Percentiles rank a stretch among this genome's conserved stretches.
These are phyloP conservation scores for Drosophila jambulina DNA, from an alignment of 1,140 invertebrate species.

Conservation along the genomic window DNA sequence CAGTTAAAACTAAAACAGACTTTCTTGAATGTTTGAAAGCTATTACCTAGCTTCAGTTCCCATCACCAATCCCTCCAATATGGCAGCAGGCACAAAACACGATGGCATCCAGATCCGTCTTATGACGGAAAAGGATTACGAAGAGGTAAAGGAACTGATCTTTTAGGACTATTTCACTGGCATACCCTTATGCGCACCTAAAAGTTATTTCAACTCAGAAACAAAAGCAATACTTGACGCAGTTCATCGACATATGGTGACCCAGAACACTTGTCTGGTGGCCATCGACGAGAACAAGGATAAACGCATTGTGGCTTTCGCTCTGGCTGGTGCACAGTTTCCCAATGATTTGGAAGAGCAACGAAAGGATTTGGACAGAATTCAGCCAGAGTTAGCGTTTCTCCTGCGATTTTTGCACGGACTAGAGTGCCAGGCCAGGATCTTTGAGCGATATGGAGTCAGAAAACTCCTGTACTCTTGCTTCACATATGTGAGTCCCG, in stretches of 20 bases:
- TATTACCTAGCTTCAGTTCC: background rate
- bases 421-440: background rate
- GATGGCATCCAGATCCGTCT: background rate
- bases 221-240: background rate
- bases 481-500: background rate
- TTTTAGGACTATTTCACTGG: background rate
- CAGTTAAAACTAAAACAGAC: background rate
- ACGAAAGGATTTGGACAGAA: background rate
- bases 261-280: background rate
- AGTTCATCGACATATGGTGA: background rate
- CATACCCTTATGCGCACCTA: background rate
- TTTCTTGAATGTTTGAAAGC: background rate
- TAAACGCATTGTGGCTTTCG: background rate
- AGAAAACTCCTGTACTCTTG: background rate
- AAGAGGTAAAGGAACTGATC: background rate
- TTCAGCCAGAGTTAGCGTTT: background rate
- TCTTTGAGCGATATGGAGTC: constrained; percentile 2
- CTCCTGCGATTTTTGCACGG: background rate
- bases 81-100: background rate
- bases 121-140: constrained; percentile 1
- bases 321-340: background rate
- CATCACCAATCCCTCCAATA: background rate
- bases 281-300: background rate
- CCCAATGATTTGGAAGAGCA: background rate
- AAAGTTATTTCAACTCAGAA: background rate